A percentile compares a stretch with the other conserved stretches of the same genome.
These are phyloP conservation scores for Halictus ligatus DNA, from an alignment of 2,888 invertebrate species.

Conservation along the genomic window DNA sequence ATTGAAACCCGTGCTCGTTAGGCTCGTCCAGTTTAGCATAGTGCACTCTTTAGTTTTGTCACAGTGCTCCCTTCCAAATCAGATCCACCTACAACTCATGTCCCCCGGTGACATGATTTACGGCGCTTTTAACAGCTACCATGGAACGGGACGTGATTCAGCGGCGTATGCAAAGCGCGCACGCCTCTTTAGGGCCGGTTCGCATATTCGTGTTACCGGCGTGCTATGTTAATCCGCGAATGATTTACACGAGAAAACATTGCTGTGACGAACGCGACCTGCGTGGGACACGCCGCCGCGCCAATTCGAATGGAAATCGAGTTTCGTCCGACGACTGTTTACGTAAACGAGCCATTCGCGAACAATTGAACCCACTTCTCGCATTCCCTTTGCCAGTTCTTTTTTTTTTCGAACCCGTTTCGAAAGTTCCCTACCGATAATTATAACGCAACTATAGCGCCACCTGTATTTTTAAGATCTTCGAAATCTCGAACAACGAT, in stretches of 20 bases:
- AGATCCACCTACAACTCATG: conserved; percentile 68
- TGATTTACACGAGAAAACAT: conserved; percentile 59
- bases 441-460: too few relatives aligned
- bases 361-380: background rate
- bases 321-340: background rate
- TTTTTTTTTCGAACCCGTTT: background rate
- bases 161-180: conserved; percentile 52
- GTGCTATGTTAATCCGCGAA: conserved; percentile 57
- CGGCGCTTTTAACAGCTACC: conserved; percentile 64
- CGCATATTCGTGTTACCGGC: conserved; percentile 48
- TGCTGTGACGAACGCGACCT: conserved; percentile 11
- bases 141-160: conserved; percentile 57
- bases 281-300: background rate
- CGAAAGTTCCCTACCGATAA: too few relatives aligned
- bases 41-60: conserved; percentile 60
- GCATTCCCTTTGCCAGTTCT: background rate
- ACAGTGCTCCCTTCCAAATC: conserved; percentile 61
- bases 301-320: conserved; percentile 4
- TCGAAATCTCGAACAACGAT: too few relatives aligned
- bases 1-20: conserved; percentile 51
- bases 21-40: conserved; percentile 42
- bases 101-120: conserved; percentile 61
- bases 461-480: too few relatives aligned
- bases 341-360: background rate
- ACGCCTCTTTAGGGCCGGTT: conserved; percentile 55